Percentiles rank a stretch among this genome's conserved stretches.
Evolutionary conservation across 1,140 invertebrate species (phyloP).

Genomic region (Rhagoletis pomonella): DNA sequence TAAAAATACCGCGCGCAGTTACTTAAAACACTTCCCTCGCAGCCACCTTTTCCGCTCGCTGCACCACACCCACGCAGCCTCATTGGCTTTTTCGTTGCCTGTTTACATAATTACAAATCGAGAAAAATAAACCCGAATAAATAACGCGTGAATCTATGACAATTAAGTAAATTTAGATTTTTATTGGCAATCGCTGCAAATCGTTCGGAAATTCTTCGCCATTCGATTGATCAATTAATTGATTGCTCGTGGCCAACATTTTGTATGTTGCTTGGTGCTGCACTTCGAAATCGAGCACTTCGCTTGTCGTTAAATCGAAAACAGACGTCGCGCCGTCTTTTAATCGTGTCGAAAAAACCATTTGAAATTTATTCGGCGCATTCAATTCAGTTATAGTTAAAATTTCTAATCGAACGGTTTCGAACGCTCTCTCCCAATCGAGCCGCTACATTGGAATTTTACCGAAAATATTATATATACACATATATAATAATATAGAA

Average conservation of each 20-base stretch:
- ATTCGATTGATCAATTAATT: not conserved
- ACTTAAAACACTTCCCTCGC: conserved; percentile 27
- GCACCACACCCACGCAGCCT: not conserved
- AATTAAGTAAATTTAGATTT: conserved; percentile 46
- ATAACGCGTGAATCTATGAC: conserved; percentile 39
- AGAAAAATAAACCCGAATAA: conserved; percentile 12
- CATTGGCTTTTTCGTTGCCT: not conserved
- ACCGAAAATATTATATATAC: conserved; percentile 33
- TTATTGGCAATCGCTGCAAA: conserved; percentile 37
- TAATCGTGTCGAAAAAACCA: not conserved
- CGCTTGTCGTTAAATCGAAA: not conserved
- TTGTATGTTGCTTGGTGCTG: not conserved
- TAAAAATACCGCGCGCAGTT: conserved; percentile 20
- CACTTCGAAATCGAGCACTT: conserved; percentile 11
- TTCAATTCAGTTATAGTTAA: conserved; percentile 56
- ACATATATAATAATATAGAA: not conserved
- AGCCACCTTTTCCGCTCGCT: not conserved
- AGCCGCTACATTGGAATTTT: conserved; percentile 26
- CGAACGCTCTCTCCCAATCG: conserved; percentile 32
- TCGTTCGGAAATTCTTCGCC: conserved; percentile 10
- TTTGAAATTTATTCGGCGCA: conserved; percentile 37
- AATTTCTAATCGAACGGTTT: conserved; percentile 54
- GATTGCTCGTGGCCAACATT: conserved; percentile 6
- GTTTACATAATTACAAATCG: conserved; percentile 38
- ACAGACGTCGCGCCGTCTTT: not conserved